Evolutionary conservation across 2,113 vertebrate species (phyloP).

Genomic region (Camelus bactrianus): DNA sequence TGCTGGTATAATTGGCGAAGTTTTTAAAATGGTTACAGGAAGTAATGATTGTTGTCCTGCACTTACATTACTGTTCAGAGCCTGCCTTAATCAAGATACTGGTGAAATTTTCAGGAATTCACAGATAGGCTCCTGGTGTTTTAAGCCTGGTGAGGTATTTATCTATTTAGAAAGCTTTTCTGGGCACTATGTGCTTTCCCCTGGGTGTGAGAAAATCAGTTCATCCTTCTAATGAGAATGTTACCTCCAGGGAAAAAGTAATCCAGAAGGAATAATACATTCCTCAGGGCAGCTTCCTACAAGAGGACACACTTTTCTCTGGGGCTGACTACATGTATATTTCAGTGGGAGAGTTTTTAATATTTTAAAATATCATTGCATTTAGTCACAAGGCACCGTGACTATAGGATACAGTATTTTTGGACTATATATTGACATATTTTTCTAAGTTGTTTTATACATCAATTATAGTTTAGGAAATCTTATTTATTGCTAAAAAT

Average conservation of each 20-base stretch:
- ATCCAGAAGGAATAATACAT: slow-evolving; percentile 65
- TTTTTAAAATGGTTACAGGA: not conserved
- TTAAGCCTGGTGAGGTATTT: slow-evolving; percentile 33
- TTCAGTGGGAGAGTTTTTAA: slow-evolving; percentile 65
- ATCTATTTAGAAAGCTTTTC: slow-evolving; percentile 70
- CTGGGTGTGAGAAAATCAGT: slow-evolving; percentile 64
- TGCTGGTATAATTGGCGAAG: not conserved
- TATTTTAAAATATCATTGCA: slow-evolving; percentile 63
- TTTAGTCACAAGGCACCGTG: not conserved
- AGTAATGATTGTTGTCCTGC: not conserved
- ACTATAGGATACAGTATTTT: not conserved
- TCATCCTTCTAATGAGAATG: slow-evolving; percentile 75
- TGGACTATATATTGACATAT: not conserved
- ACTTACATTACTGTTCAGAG: not conserved
- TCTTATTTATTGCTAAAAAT: not conserved
- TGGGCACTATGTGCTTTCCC: slow-evolving; percentile 6
- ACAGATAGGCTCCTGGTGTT: not conserved
- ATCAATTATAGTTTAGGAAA: not conserved
- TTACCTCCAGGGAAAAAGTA: slow-evolving; percentile 61
- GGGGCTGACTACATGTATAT: slow-evolving; percentile 50
- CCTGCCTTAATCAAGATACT: not conserved
- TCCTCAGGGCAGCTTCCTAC: slow-evolving; percentile 33
- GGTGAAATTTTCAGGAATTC: slow-evolving; percentile 18
- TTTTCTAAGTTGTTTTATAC: slow-evolving; percentile 38
- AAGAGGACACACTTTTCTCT: slow-evolving; percentile 37